Evolutionary conservation across 2,113 vertebrate species (phyloP), one percentile per base, ranked within the genome.

Genomic region (Accipiter virgatus): DNA sequence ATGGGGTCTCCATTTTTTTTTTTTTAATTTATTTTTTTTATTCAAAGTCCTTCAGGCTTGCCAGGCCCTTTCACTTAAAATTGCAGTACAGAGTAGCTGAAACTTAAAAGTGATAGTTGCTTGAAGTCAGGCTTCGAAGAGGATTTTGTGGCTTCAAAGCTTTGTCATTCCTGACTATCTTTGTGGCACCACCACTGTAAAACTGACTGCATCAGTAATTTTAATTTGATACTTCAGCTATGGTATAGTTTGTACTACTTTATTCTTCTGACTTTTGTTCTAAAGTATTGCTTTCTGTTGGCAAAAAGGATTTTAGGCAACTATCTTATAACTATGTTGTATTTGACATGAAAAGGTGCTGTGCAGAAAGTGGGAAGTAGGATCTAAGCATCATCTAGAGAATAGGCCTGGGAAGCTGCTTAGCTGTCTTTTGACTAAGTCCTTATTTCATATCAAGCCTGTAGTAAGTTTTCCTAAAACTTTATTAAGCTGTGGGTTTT

Each of bases 61-160:
- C 32, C 16, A 62, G 72, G 43, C 77, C 50, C 45, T 91, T 95
- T 93, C 47, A 56, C 87, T 91, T 93, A 86, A 78, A 95, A 88
- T 4, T 92, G 67, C 58, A 48, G 32, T 79, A 45, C 43, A 55
- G 58, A 91, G n/a, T 62, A 62, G 59, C 34, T 89, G 74, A 78
- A 95, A 78, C 81, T 95, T 92, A 77, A 86, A 95, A 92, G 59
- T 32, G 63, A n/a, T 91, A 83, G 48, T 81, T 93, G 83, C 78
- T 97, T 72, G 77, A 63, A 95, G 90, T 78, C 65, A 79, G 8
- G 42, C 61, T 97, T 96, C 20, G 17, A 95, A 90, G 78, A 65
- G 38, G 47, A 59, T 96, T 95, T 97, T 77, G 40, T 81, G 34
- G 31, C 90, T 96, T 96, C 81, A 96, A 74, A 95, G 81, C 82